phyloP scores from a whole-genome alignment of 1,140 invertebrate species.

The Drosophila bocqueti region DNA sequence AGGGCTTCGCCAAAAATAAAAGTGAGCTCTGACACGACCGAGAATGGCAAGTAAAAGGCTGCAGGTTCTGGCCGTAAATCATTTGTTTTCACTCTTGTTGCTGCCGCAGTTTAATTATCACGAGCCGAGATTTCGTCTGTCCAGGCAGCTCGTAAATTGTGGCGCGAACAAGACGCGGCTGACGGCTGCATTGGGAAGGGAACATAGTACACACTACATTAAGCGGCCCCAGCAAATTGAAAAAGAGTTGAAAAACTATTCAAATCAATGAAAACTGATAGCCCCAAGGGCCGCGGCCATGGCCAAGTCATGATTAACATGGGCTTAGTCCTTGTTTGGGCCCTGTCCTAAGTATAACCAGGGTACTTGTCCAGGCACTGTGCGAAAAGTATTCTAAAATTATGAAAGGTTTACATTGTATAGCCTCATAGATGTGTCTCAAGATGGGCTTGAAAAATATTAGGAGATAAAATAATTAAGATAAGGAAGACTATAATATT shows the following conservation, averaged over 20 bases:
- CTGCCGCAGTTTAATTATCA: slow-evolving; percentile 77
- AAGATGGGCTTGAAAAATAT: neutral
- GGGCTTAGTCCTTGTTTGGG: slow-evolving; percentile 29
- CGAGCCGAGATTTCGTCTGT: slow-evolving; percentile 68
- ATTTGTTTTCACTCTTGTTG: slow-evolving; percentile 71
- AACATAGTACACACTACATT: slow-evolving; percentile 16
- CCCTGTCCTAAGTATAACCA: slow-evolving; percentile 26
- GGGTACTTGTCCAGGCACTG: slow-evolving; percentile 6
- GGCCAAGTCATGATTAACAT: slow-evolving; percentile 72
- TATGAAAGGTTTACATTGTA: neutral
- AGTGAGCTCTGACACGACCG: slow-evolving; percentile 41
- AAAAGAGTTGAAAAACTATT: slow-evolving; percentile 66
- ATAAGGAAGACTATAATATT: rapidly evolving
- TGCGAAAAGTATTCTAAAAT: neutral
- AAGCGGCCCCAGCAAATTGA: slow-evolving; percentile 66
- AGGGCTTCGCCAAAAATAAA: slow-evolving; percentile 37
- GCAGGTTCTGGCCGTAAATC: slow-evolving; percentile 60
- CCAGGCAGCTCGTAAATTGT: slow-evolving; percentile 69
- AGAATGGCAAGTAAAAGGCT: slow-evolving; percentile 20
- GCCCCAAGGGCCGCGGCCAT: slow-evolving; percentile 53
- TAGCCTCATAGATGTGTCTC: neutral
- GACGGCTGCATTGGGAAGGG: slow-evolving; percentile 37
- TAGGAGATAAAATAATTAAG: neutral
- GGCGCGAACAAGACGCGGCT: slow-evolving; percentile 60
- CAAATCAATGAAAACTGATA: slow-evolving; percentile 82